phyloP scores from a whole-genome alignment of 2,888 invertebrate genomes.

The Rugalucina vietnamica region DNA sequence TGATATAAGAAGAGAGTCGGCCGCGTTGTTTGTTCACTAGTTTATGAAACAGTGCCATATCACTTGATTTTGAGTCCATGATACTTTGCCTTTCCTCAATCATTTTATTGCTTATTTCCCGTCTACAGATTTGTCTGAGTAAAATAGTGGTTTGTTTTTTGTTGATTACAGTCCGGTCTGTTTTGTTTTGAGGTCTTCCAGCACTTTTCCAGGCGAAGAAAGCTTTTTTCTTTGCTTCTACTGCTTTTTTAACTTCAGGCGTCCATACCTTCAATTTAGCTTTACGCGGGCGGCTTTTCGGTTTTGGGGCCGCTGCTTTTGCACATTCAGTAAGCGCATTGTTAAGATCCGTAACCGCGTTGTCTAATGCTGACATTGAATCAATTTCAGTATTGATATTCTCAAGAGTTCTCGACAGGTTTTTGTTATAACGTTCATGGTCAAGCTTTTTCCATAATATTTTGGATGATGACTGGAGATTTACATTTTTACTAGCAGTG shows the following conservation, averaged over 20 bases:
- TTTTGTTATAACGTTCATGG: background rate
- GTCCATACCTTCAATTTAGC: background rate
- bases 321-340: background rate
- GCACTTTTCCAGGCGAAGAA: background rate
- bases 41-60: conserved; percentile 10
- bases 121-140: background rate
- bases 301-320: background rate
- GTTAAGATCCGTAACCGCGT: background rate
- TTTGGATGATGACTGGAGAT: background rate
- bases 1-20: background rate
- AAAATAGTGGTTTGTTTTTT: background rate
- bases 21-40: conserved; percentile 3
- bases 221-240: background rate
- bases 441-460: background rate
- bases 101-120: background rate
- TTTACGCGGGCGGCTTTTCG: background rate
- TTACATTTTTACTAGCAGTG: background rate
- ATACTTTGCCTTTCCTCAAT: background rate
- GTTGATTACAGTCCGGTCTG: background rate
- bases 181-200: background rate
- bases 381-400: background rate
- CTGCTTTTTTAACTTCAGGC: background rate
- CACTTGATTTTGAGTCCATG: background rate
- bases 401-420: background rate
- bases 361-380: background rate